phyloP scores from a whole-genome alignment of 2,797 vertebrate species.

The Channallabes apus region DNA sequence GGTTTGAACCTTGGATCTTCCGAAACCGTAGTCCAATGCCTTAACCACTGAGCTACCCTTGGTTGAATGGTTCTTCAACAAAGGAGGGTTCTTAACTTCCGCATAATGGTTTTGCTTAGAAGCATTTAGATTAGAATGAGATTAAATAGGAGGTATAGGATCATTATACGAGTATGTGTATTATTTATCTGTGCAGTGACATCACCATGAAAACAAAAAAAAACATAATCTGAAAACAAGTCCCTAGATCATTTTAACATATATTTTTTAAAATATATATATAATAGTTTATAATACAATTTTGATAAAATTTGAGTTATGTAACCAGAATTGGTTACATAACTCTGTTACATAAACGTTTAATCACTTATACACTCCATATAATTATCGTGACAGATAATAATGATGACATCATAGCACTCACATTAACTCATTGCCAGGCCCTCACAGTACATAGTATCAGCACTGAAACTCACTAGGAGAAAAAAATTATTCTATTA shows the following conservation, averaged over 20 bases:
- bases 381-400: not conserved
- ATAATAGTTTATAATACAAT: not conserved
- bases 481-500: not conserved
- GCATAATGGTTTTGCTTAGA: not conserved
- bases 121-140: not conserved
- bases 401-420: not conserved
- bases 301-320: not conserved
- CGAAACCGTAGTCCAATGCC: too few relatives aligned
- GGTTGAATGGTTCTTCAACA: not conserved
- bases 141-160: not conserved
- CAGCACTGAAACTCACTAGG: not conserved
- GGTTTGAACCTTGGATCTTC: too few relatives aligned
- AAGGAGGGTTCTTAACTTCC: not conserved
- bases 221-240: not conserved
- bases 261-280: not conserved
- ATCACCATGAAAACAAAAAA: too few relatives aligned
- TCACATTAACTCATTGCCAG: not conserved
- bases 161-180: not conserved
- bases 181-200: too few relatives aligned
- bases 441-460: too few relatives aligned
- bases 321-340: not conserved
- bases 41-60: too few relatives aligned
- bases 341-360: not conserved
- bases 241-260: not conserved
- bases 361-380: not conserved